Base-by-base conservation (phyloP, 2,797 vertebrate species). In the Thaleichthys pacificus region DNA sequence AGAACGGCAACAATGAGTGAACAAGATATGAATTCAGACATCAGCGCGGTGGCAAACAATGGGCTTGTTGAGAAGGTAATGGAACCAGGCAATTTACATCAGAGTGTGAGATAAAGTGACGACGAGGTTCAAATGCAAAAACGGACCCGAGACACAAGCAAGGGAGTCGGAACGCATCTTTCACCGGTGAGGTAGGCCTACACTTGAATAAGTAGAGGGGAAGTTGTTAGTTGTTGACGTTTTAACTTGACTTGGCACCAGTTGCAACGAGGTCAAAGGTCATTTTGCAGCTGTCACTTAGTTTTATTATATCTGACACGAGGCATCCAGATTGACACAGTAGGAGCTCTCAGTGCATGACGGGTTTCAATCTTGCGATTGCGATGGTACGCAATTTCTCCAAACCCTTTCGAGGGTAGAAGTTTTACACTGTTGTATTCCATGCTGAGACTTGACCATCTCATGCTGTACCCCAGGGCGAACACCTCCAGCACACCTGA, bases 1-100 rank as follows among this genome's bases (percentile, higher is more conserved):
- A 26, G 82, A 80, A 19, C 70, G 1, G 80, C 77, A 71, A 92
- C 89, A 91, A 91, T 88, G 78, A 89, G 81, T 32, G 76, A 87
- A 86, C 86, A 87, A 91, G 73, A 77, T 83, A 89, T 73, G n/a
- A 86, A 89, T 88, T 89, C 88, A 88, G 80, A 90, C 88, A 86
- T 92, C 90, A 87, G 80, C 88, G 84, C 80, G 76, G 74, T 74
- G 81, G 85, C 87, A 88, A 91, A 92, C 88, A 91, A 92, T 88
- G 84, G 75, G 77, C 77, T 76, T 81, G 82, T 86, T 80, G 84
- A 88, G 79, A 82, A 91, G 87, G 89, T 91, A 92, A 91, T 90
- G 89, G 89, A 92, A 89, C 85, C 81, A 68, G 87, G 73, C 61
- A 70, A 85, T 86, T 77, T 38, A 61, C 77, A 86, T 82, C 88